Evolutionary conservation across 2,113 vertebrate genomes (phyloP).

Genomic region (Anhinga anhinga): DNA sequence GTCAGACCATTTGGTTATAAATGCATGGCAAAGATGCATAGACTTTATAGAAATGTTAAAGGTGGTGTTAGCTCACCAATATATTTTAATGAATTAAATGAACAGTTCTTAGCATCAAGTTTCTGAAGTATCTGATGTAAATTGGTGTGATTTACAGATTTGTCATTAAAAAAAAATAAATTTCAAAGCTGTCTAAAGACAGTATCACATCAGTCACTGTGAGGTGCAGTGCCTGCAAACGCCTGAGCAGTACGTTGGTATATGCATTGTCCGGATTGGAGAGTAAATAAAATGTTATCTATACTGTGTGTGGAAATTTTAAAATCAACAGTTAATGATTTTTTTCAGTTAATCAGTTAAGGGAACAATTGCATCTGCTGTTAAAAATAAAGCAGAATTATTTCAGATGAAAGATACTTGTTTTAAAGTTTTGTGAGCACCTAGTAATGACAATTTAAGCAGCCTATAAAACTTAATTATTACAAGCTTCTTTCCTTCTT

Average conservation of each 20-base stretch:
- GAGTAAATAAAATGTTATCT: neutral
- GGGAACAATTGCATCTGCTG: neutral
- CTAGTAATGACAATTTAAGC: neutral
- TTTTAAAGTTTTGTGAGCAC: neutral
- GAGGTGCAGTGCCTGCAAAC: neutral
- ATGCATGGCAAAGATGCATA: neutral
- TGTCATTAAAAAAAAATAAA: neutral
- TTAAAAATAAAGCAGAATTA: neutral
- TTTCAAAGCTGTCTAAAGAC: neutral
- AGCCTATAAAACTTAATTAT: conserved; percentile 40
- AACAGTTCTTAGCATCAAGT: neutral
- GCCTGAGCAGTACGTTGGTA: neutral
- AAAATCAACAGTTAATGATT: neutral
- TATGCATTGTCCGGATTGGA: neutral
- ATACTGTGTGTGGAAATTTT: neutral
- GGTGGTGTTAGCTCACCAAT: neutral
- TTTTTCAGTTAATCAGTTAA: neutral
- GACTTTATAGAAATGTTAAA: neutral
- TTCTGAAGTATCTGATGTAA: neutral
- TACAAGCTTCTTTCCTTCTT: conserved; percentile 40
- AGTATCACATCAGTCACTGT: neutral
- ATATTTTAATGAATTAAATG: neutral
- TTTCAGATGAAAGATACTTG: neutral
- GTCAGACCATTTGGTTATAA: neutral
- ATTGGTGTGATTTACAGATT: neutral